phyloP scores from a whole-genome alignment of 2,113 vertebrate genomes.

The Malurus melanocephalus region DNA sequence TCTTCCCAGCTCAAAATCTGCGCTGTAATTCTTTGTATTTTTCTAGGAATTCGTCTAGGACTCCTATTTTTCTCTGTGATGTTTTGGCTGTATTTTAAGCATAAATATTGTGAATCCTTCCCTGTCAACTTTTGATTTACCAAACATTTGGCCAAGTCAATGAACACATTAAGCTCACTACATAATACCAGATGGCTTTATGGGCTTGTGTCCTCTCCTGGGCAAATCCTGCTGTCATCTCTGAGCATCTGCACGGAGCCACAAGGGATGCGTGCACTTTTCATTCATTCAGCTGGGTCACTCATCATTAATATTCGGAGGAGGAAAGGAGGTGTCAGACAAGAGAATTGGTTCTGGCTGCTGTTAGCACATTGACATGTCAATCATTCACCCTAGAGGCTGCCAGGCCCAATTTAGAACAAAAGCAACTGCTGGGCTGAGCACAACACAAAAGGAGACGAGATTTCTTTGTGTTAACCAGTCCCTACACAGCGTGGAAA shows the following conservation, averaged over 20 bases:
- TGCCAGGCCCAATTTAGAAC: slow-evolving; percentile 53
- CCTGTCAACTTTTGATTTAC: slow-evolving; percentile 38
- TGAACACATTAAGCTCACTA: slow-evolving; percentile 35
- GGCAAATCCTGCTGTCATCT: slow-evolving; percentile 43
- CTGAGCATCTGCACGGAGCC: slow-evolving; percentile 43
- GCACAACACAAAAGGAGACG: slow-evolving; percentile 27
- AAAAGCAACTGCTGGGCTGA: slow-evolving; percentile 42
- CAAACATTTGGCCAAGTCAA: slow-evolving; percentile 49
- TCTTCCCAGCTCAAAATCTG: not conserved
- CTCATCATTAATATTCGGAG: slow-evolving; percentile 5
- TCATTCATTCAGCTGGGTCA: slow-evolving; percentile 52
- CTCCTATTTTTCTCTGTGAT: not conserved
- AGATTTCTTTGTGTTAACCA: slow-evolving; percentile 42
- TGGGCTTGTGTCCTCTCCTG: slow-evolving; percentile 11
- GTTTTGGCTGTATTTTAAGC: not conserved
- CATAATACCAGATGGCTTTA: slow-evolving; percentile 39
- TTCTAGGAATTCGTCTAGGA: not conserved
- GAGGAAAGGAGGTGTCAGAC: slow-evolving; percentile 32
- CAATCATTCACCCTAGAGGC: slow-evolving; percentile 42
- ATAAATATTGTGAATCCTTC: slow-evolving; percentile 32
- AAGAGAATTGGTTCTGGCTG: slow-evolving; percentile 37
- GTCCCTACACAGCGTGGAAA: not conserved
- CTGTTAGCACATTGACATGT: slow-evolving; percentile 33
- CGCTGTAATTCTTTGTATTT: not conserved
- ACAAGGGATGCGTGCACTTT: slow-evolving; percentile 34